phyloP scores from a whole-genome alignment of 2,888 invertebrate genomes.

The Melolontha melolontha region DNA sequence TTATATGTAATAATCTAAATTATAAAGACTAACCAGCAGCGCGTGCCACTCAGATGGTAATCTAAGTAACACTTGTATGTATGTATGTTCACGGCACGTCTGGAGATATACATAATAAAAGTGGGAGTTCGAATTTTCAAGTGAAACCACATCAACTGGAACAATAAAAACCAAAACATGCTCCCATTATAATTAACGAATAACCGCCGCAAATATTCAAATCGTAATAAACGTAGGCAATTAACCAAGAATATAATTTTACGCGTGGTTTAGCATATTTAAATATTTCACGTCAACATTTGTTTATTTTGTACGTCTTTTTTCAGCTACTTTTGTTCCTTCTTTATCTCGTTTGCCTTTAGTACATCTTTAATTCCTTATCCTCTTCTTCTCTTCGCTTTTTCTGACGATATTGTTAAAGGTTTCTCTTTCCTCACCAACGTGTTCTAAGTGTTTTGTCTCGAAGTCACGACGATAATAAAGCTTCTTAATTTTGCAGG shows the following conservation, averaged over 20 bases:
- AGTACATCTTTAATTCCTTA: background rate
- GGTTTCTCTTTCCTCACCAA: constrained; percentile 22
- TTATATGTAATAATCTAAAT: constrained; percentile 36
- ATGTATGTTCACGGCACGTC: background rate
- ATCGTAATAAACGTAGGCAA: constrained; percentile 15
- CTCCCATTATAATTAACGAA: constrained; percentile 4
- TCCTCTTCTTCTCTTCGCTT: background rate
- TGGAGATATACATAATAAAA: constrained; percentile 3
- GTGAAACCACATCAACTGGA: constrained; percentile 31
- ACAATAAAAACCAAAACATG: constrained; percentile 26
- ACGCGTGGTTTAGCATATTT: constrained; percentile 28
- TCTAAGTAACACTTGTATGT: constrained; percentile 15
- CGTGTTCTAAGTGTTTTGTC: constrained; percentile 37
- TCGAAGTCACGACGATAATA: constrained; percentile 45
- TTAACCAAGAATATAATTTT: constrained; percentile 26
- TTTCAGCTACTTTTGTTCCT: background rate
- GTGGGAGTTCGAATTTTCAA: constrained; percentile 28
- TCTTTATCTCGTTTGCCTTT: too few relatives aligned
- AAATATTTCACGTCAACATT: constrained; percentile 9
- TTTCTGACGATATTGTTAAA: constrained; percentile 1
- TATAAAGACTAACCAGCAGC: constrained; percentile 33
- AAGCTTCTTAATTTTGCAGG: constrained; percentile 46
- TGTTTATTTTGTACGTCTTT: background rate
- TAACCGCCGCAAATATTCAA: background rate
- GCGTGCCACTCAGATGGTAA: constrained; percentile 37